Evolutionary conservation across 2,797 vertebrate genomes (phyloP).

Genomic region (Siniperca undulata): DNA sequence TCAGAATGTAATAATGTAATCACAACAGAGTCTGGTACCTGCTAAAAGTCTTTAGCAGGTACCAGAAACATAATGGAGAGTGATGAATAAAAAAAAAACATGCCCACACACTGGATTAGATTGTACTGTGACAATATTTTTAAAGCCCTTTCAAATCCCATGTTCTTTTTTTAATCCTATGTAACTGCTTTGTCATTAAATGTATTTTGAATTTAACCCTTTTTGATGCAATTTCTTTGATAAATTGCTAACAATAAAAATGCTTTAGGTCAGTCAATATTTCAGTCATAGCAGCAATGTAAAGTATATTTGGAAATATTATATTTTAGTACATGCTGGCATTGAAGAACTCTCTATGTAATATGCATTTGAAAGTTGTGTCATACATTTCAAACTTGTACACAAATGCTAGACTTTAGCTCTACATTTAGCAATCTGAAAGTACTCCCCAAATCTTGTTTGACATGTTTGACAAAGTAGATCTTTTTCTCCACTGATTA

Average conservation of each 20-base stretch:
- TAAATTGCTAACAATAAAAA: conserved; percentile 15
- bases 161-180: conserved; percentile 32
- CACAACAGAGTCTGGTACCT: conserved; percentile 33
- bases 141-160: conserved; percentile 45
- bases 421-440: conserved; percentile 56
- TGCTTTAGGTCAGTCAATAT: not conserved
- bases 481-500: conserved; percentile 60
- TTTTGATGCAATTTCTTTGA: conserved; percentile 15
- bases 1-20: conserved; percentile 75
- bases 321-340: not conserved
- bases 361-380: conserved; percentile 3
- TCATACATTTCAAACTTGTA: conserved; percentile 4
- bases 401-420: conserved; percentile 5
- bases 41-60: conserved; percentile 56
- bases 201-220: not conserved
- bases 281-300: not conserved
- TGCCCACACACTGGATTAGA: conserved; percentile 45
- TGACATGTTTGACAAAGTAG: conserved; percentile 64
- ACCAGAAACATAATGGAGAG: conserved; percentile 51
- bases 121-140: conserved; percentile 31
- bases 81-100: conserved; percentile 44
- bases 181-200: conserved; percentile 14
- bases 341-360: not conserved
- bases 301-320: not conserved
- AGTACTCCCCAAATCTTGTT: conserved; percentile 54